Evolutionary conservation across 2,888 invertebrate genomes (phyloP), one percentile per base, ranked within the genome.

Genomic region (Tanaodytes sp.): DNA sequence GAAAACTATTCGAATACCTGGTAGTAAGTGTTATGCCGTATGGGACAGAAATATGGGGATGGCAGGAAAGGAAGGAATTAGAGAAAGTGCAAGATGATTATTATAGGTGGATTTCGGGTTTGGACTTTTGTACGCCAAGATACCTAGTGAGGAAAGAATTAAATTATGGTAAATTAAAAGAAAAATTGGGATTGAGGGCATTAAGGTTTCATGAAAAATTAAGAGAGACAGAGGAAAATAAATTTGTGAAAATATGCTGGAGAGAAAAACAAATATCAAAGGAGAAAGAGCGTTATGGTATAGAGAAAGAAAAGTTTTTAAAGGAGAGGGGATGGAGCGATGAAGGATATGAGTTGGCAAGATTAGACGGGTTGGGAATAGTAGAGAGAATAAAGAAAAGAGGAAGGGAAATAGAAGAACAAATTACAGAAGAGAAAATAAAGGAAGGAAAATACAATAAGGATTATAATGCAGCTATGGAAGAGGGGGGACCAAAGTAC

Each of bases 21-120:
- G 33, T 33, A n/a, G n/a, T 3, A 33, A 33, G 40, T 40, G 40
- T 40, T 18, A 18, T 40, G 40, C 2, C 40, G 9, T 40, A 40
- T 18, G 40, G 40, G 11, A 19, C 6, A 6, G 40, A 58, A 39
- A 58, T 65, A 12, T 65, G 45, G 58, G 48, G 52, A 1, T 58
- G 46, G 52, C 8, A 19, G 15, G 11, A 12, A 15, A 57, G n/a
- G 23, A 49, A 19, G 45, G 39, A 27, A 20, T 19, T 40, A 11
- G 40, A 40, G n/a, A 40, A 19, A 9, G 9, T 66, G 12, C 48
- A 48, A 20, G 9, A 16, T 12, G 20, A 55, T n/a, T 43, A 57
- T 40, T 6, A 16, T 1, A 59, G 42, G 20, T 52, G 54, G 54
- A 36, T 48, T 1, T 11, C 59, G 23, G 23, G 42, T 23, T 3